Conservation (phyloP, 92 coral and sea anemone species). For the Meandrina meandrites region DNA sequence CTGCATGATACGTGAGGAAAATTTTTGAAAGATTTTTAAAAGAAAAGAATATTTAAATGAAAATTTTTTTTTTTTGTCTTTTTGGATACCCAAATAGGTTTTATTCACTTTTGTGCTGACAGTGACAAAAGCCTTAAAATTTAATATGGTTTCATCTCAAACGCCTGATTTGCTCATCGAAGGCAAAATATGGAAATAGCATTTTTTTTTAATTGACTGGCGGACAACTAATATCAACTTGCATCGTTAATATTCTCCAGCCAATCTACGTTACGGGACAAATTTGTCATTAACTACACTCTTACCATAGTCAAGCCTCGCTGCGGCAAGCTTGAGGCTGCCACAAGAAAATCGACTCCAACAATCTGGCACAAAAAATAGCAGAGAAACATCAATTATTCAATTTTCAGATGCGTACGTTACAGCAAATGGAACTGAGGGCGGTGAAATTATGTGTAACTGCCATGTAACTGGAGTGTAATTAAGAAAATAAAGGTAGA, state of each 20-base stretch:
- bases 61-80: no score
- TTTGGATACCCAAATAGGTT: not conserved
- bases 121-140: not conserved
- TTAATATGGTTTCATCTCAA: not conserved
- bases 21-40: not conserved
- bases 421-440: not conserved
- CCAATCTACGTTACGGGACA: not conserved
- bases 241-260: no score
- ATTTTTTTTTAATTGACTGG: no score
- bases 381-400: not conserved
- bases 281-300: not conserved
- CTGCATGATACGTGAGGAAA: not conserved
- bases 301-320: not conserved
- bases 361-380: not conserved
- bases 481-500: not conserved
- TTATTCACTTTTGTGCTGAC: no score
- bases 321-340: not conserved
- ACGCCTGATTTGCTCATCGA: not conserved
- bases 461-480: not conserved
- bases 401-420: not conserved
- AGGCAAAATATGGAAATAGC: no score
- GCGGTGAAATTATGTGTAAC: not conserved
- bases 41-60: not conserved
- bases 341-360: not conserved
- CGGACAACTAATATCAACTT: no score